Conservation (phyloP, 2,797 vertebrate genomes). For the Poeciliopsis infans region DNA sequence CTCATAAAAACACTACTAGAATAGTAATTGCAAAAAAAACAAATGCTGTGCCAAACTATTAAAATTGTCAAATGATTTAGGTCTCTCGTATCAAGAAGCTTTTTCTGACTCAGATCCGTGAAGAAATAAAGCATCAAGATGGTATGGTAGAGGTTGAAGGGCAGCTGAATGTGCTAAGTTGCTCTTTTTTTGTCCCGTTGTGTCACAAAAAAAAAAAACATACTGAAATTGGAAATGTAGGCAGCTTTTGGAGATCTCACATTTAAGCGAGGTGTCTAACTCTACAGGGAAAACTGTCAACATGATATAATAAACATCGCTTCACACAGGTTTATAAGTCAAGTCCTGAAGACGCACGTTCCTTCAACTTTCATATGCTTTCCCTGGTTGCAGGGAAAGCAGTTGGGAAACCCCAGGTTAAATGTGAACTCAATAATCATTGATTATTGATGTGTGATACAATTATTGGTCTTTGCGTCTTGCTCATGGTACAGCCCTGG, state of each 20-base stretch:
- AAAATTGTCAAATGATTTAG: not conserved
- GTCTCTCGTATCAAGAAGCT: not conserved
- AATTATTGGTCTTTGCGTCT: too few species aligned
- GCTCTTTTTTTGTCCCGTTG: not conserved
- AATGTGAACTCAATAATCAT: not conserved
- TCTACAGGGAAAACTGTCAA: not conserved
- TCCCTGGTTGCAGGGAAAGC: not conserved
- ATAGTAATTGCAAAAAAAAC: not conserved
- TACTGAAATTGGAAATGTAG: not conserved
- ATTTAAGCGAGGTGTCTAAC: not conserved
- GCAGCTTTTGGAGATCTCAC: not conserved
- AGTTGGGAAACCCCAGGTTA: not conserved
- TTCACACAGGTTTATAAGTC: not conserved
- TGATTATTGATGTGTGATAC: not conserved
- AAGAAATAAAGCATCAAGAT: not conserved
- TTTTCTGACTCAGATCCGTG: not conserved
- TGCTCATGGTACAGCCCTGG: too few species aligned
- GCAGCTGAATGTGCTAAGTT: not conserved
- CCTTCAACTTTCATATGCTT: not conserved
- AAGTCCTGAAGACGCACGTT: not conserved
- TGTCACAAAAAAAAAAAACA: not conserved
- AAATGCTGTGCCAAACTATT: not conserved
- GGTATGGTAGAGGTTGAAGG: not conserved
- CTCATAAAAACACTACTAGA: not conserved
- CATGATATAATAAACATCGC: not conserved